Evolutionary conservation across 2,797 vertebrate species (phyloP).

Genomic region (Enteromius mattozi): DNA sequence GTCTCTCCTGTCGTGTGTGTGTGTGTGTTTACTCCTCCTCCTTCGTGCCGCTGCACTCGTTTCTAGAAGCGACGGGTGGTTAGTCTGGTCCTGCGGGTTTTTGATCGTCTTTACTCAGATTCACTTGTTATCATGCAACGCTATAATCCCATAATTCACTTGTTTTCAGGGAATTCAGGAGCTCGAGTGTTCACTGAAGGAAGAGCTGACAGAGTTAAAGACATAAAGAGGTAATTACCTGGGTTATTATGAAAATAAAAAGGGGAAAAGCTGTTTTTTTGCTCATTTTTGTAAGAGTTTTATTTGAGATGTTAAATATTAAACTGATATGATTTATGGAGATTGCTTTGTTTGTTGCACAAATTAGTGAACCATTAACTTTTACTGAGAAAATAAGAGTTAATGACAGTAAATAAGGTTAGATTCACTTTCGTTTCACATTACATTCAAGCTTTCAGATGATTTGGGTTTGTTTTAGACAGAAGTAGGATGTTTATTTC

Average conservation of each 20-base stretch:
- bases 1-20: neutral
- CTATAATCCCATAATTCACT: conserved; percentile 10
- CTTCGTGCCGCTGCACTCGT: neutral
- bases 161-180: conserved; percentile 59
- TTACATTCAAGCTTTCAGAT: neutral
- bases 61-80: neutral
- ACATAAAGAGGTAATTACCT: conserved; percentile 50
- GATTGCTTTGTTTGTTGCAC: neutral
- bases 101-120: neutral
- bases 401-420: neutral
- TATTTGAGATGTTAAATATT: neutral
- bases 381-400: neutral
- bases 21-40: neutral
- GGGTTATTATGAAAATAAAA: neutral
- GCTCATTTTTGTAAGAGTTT: neutral
- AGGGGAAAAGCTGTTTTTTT: neutral
- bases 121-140: neutral
- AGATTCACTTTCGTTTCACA: neutral
- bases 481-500: neutral
- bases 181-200: neutral
- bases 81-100: neutral
- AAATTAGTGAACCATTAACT: neutral
- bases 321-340: neutral
- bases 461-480: neutral
- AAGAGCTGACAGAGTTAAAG: conserved; percentile 36